Evolutionary conservation across 2,797 vertebrate species (phyloP), one percentile per base, ranked within the genome.

Genomic region (Myotis vivesi): DNA sequence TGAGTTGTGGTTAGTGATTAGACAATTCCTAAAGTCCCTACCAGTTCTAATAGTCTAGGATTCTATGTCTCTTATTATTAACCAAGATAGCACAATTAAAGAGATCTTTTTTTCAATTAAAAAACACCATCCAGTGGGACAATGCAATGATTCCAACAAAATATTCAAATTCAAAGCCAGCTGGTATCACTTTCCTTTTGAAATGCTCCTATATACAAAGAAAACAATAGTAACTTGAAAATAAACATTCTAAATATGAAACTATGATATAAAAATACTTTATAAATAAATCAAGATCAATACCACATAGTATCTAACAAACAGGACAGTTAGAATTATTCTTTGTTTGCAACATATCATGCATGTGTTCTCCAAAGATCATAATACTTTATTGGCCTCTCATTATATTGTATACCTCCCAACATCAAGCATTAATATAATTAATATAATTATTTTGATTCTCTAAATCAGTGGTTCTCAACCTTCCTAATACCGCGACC

Each of bases 361-460:
- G 12, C 3, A 57, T 15, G 2, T 57, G 8, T 69, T 83, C 30
- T 92, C 44, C 64, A 71, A 75, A 92, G 69, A 87, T 20, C 5
- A 55, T n/a, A 82, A 30, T 4, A 8, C 8, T 91, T 57, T 94
- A 89, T 38, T 79, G 41, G 28, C 17, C 30, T 94, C 23, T 66
- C 23, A 62, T 68, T 44, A 9, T 84, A 87, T 68, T 13, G 33
- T 85, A 9, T 19, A 82, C 12, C 7, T 25, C 76, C 66, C 44
- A 91, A 46, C 3, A 28, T 62, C 38, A 59, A 36, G 90, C 4
- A 51, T 79, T 89, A 38, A 38, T 38, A 66, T 71, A 90, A 51
- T 79, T 89, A 36, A 36, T 36, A 66, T 71, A 90, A 92, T 89
- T 79, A 83, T 92, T 95, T 92, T 69, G 55, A 95, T 84, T 12